Percentiles rank a stretch among this genome's conserved stretches.
Evolutionary conservation across 2,113 vertebrate genomes (phyloP).

Genomic region (Mormyrus lacerda): DNA sequence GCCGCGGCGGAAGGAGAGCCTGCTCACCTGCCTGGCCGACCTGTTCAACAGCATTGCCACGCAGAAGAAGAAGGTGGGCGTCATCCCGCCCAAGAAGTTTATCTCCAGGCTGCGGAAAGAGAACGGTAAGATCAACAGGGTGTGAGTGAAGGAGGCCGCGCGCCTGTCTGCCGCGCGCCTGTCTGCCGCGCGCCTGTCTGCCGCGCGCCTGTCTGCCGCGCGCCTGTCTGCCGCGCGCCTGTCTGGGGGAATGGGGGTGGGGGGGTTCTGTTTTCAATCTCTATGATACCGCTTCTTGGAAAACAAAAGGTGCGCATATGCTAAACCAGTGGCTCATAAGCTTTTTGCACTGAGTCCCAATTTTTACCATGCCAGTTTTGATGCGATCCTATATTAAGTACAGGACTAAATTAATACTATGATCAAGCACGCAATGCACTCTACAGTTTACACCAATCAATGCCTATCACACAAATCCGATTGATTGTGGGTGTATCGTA

Average conservation of each 20-base stretch:
- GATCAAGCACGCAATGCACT: too few species aligned
- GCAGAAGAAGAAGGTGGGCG: conserved; percentile 89
- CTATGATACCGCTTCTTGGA: not conserved
- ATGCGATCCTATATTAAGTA: too few species aligned
- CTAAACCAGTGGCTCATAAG: too few species aligned
- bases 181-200: not conserved
- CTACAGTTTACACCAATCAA: too few species aligned
- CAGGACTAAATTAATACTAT: too few species aligned
- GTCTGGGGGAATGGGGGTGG: too few species aligned
- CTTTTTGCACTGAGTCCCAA: too few species aligned
- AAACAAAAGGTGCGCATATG: not conserved
- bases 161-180: not conserved
- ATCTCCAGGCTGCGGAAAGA: conserved; percentile 85
- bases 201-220: not conserved
- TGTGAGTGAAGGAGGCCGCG: not conserved
- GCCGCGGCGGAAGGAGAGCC: conserved; percentile 79
- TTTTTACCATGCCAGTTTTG: too few species aligned
- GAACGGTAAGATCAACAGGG: conserved; percentile 62
- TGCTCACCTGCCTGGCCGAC: conserved; percentile 83
- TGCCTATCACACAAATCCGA: too few species aligned
- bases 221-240: too few species aligned
- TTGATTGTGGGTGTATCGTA: too few species aligned
- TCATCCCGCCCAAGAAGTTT: conserved; percentile 89
- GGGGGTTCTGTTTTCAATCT: not conserved
- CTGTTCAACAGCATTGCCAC: conserved; percentile 90